Evolutionary conservation across 2,888 invertebrate genomes (phyloP), one percentile per base, ranked within the genome.

Genomic region (Acanthococcus lagerstroemiae): DNA sequence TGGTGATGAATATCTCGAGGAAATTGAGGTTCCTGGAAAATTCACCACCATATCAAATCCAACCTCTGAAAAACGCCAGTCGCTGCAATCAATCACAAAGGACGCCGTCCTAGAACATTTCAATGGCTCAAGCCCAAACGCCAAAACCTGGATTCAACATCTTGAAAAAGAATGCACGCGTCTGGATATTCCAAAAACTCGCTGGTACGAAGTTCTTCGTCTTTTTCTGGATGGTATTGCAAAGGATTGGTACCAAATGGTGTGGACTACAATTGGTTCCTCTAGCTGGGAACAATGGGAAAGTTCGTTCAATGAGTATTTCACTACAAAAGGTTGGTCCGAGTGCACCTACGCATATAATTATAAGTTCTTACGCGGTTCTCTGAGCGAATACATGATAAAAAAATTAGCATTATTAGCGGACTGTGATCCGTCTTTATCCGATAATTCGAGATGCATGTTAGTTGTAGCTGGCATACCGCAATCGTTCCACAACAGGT

Each of bases 151-250:
- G 55, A 25, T 55, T n/a, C 4, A 4, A 25, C 25, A 55, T 27
- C n/a, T 55, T 9, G 27, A 55, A 27, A 21, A 27, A 15, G 55
- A 55, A 27, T 55, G 55, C 30, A 15, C 25, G 25, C 27, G 55
- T 4, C 27, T 55, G 21, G 27, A 55, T 17, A 27, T 55, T 15
- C 27, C 55, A 27, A n/a, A 4, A 25, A 1, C 19, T 9, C 25
- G 27, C 19, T 22, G 24, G 12, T 48, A 21, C 4, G 4, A 48
- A 19, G 48, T 48, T 17, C 21, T 48, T 2, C 22, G 25, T 7
- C 17, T 54, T 15, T 54, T 54, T 27, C 26, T 55, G 3, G 55
- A 55, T 27, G 55, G 55, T 9, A 55, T 55, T 55, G 55, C 27
- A 5, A 3, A 26, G 12, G 27, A 55, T 27, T 55, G 55, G 27